These are phyloP conservation scores for Cynoglossus semilaevis DNA, from an alignment of 2,113 vertebrate species.

Conservation along the genomic window DNA sequence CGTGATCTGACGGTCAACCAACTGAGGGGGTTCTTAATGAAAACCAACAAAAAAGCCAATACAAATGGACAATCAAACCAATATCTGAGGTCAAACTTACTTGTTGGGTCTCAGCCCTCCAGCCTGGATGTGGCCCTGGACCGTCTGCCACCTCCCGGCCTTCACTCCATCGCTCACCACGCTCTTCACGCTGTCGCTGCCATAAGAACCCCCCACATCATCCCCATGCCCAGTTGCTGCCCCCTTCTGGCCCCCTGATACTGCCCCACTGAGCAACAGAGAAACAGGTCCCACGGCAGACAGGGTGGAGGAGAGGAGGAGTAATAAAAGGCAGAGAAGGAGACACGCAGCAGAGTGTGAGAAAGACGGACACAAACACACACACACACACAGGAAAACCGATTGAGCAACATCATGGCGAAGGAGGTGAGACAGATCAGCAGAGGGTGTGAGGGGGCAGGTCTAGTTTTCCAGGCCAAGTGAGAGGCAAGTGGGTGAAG, in stretches of 20 bases:
- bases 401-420: constrained; percentile 60
- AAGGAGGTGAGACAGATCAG: constrained; percentile 58
- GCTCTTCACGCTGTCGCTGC: constrained; percentile 91
- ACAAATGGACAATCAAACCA: too few relatives aligned
- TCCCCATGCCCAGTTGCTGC: constrained; percentile 83
- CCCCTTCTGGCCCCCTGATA: constrained; percentile 89
- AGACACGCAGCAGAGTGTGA: constrained; percentile 57
- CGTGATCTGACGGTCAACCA: too few relatives aligned
- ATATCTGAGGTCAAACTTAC: constrained; percentile 79
- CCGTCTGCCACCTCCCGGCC: constrained; percentile 90
- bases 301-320: constrained; percentile 46
- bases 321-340: constrained; percentile 62
- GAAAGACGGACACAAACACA: constrained; percentile 31
- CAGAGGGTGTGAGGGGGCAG: constrained; percentile 53
- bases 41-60: too few relatives aligned
- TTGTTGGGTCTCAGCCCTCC: constrained; percentile 94
- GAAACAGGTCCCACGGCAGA: constrained; percentile 66
- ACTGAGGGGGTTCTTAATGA: too few relatives aligned
- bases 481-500: constrained; percentile 54
- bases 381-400: constrained; percentile 46
- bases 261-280: constrained; percentile 85
- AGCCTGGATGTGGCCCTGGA: constrained; percentile 93
- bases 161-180: constrained; percentile 84
- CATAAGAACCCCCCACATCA: constrained; percentile 82
- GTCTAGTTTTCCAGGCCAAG: constrained; percentile 56